A percentile compares a stretch with the other conserved stretches of the same genome.
These are phyloP conservation scores for Microlaimidae sp. DNA, from an alignment of 2,888 invertebrate species.

Conservation along the genomic window DNA sequence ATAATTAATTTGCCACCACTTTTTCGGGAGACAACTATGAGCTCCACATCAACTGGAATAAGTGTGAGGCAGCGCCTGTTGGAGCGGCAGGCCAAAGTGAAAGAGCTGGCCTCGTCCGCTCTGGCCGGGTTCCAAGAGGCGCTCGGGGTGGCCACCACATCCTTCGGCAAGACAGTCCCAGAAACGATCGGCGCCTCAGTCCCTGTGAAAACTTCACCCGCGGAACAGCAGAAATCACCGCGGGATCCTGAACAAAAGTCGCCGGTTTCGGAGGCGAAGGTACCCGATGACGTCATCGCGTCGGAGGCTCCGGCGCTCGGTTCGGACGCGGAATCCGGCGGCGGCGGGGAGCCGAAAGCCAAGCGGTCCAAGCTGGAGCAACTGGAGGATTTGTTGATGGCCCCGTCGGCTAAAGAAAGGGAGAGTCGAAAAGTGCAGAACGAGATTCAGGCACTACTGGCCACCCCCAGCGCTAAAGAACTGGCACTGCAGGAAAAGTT, in stretches of 20 bases:
- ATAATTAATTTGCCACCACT: no score
- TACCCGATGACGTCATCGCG: no score
- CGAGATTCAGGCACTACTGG: slow-evolving; percentile 77
- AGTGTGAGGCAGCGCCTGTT: slow-evolving; percentile 14
- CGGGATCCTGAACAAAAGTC: not conserved
- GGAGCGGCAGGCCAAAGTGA: slow-evolving; percentile 39
- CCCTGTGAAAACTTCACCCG: not conserved
- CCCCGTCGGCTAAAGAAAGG: slow-evolving; percentile 83
- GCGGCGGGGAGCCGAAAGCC: not conserved
- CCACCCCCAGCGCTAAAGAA: slow-evolving; percentile 84
- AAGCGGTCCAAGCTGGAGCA: slow-evolving; percentile 29
- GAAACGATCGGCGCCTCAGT: no score
- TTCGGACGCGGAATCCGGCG: no score
- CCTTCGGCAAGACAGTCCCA: no score
- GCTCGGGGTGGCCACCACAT: no score
- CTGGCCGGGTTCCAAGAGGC: no score
- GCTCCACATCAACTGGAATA: slow-evolving; percentile 26
- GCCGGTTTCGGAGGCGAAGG: not conserved
- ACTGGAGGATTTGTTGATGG: slow-evolving; percentile 58
- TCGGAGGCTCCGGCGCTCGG: no score
- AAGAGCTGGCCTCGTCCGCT: slow-evolving; percentile 19
- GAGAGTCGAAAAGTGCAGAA: slow-evolving; percentile 86
- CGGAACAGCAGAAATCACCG: not conserved
- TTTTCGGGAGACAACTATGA: no score
- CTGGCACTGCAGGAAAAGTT: slow-evolving; percentile 84